Evolutionary conservation across 2,888 invertebrate genomes (phyloP).

Genomic region (Sturmia bella): DNA sequence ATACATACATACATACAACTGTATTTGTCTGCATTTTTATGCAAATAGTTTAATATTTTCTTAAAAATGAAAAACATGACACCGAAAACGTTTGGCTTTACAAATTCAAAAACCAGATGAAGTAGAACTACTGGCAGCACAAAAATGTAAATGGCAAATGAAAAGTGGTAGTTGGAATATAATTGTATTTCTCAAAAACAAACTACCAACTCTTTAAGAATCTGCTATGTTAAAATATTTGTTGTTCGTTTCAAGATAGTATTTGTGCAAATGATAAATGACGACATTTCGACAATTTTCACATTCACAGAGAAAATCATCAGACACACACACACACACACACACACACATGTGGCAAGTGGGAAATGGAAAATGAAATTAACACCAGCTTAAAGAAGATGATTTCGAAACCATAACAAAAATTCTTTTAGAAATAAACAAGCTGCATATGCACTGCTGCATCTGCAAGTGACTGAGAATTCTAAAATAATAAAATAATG

Average conservation of each 20-base stretch:
- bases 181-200: neutral
- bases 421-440: slow-evolving; percentile 23
- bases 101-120: slow-evolving; percentile 36
- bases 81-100: neutral
- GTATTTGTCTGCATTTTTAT: no score
- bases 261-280: slow-evolving; percentile 78
- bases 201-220: slow-evolving; percentile 3
- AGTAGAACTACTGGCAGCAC: slow-evolving; percentile 28
- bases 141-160: slow-evolving; percentile 49
- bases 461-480: slow-evolving; percentile 51
- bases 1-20: no score
- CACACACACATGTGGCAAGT: slow-evolving; percentile 74
- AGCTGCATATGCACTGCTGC: slow-evolving; percentile 12
- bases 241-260: slow-evolving; percentile 45
- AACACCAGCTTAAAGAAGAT: slow-evolving; percentile 70
- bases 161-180: slow-evolving; percentile 22
- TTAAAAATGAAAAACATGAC: neutral
- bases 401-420: slow-evolving; percentile 26
- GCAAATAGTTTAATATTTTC: neutral
- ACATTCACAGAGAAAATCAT: slow-evolving; percentile 46
- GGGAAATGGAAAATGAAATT: slow-evolving; percentile 78
- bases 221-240: slow-evolving; percentile 31
- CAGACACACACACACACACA: no score
- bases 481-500: slow-evolving; percentile 14
- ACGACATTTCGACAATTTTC: slow-evolving; percentile 77